A percentile compares a stretch with the other conserved stretches of the same genome.
phyloP scores from a whole-genome alignment of 2,888 invertebrate genomes.

The Eugnorisma glareosa region DNA sequence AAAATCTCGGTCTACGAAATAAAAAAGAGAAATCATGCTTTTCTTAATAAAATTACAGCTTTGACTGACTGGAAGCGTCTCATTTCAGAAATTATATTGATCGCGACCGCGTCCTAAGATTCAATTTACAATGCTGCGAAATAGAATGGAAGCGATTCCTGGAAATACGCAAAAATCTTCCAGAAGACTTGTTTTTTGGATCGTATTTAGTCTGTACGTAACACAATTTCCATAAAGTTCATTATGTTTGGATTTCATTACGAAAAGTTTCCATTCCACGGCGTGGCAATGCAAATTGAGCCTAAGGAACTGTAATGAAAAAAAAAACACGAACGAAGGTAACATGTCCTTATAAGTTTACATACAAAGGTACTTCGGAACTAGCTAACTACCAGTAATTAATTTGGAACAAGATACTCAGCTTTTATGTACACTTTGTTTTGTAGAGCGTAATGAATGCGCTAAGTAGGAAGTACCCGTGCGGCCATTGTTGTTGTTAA shows the following conservation, averaged over 20 bases:
- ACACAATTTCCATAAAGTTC: background rate
- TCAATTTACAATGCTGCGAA: background rate
- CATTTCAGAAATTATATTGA: conserved; percentile 14
- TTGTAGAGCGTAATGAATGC: conserved; percentile 12
- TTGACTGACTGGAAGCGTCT: background rate
- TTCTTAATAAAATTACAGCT: background rate
- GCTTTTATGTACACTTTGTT: conserved; percentile 5
- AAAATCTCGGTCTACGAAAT: background rate
- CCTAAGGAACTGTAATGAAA: conserved; percentile 9
- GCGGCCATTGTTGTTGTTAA: background rate
- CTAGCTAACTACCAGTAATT: conserved; percentile 14
- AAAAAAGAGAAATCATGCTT: background rate
- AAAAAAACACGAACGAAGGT: background rate
- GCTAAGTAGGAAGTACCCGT: background rate
- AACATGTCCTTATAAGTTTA: background rate
- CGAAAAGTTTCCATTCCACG: background rate
- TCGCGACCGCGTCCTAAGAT: background rate
- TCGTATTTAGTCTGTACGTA: background rate
- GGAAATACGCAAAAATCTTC: background rate
- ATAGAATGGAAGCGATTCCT: background rate
- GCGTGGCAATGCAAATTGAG: background rate
- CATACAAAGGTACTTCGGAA: conserved; percentile 1
- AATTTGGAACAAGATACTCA: conserved; percentile 17
- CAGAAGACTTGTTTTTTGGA: background rate
- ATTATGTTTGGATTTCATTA: background rate